Base-by-base conservation (phyloP, 2,113 vertebrate genomes). In the Egretta garzetta region DNA sequence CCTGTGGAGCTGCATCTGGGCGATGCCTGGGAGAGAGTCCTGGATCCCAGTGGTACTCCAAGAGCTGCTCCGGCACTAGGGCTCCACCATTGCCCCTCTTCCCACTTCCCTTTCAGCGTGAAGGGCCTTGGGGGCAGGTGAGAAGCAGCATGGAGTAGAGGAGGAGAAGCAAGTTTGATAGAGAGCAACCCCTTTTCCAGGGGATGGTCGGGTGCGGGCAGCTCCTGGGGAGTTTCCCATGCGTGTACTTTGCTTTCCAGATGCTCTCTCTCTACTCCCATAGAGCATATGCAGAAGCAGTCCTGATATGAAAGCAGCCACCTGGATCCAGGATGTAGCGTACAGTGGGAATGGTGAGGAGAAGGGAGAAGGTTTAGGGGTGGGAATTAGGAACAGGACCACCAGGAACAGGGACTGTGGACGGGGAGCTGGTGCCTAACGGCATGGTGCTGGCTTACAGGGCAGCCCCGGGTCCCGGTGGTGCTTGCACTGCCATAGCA, bases 271-370 rank as follows among this genome's bases (percentile, higher is more conserved):
- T 90, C 91, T 95, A 56, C 52, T 93, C 95, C 56, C 52, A 84
- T 88, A 94, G 93, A 92, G 82, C 80, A 53, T 85, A 74, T 92
- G 92, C 85, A 95, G 93, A 79, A 92, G 86, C 88, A 96, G 80
- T 56, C 45, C 73, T 85, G 94, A 89, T 96, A 77, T 95, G 93
- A 97, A 94, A 88, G 60, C 92, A 96, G 70, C 82, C 67, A 86
- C 76, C 70, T 89, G 90, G 86, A 94, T 66, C 90, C 82, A 76
- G 84, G 91, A 95, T 95, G 89, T 95, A 96, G 94, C 71, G 2
- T 91, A 85, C 81, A 93, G 96, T 85, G 93, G 96, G 96, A 96
- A 96, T 96, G 87, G 94, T 86, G 95, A 96, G 92, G 82, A 97
- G 95, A 93, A 91, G 74, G 86, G 89, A 87, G 68, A 95, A 92